A percentile compares a stretch with the other conserved stretches of the same genome.
Evolutionary conservation across 2,888 invertebrate genomes (phyloP).

Genomic region (Furcula furcula): DNA sequence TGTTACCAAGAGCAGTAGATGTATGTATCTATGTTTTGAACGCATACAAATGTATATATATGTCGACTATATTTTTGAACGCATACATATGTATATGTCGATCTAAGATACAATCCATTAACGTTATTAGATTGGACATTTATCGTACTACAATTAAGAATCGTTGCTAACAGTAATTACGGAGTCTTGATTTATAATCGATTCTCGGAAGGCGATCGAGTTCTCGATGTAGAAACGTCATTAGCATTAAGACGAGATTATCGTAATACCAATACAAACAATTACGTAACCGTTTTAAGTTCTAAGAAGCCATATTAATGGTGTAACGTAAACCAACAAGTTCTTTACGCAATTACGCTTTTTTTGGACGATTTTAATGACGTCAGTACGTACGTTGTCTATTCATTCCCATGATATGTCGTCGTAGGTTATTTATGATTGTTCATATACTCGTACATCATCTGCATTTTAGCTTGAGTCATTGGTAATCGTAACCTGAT

Average conservation of each 20-base stretch:
- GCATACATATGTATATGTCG: too few species aligned
- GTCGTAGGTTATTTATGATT: constrained; percentile 26
- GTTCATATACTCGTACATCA: constrained; percentile 25
- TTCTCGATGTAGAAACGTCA: constrained; percentile 26
- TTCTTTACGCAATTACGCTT: constrained; percentile 51
- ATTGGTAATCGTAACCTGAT: constrained; percentile 11
- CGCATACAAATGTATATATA: too few species aligned
- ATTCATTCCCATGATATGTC: constrained; percentile 42
- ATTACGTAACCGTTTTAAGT: constrained; percentile 62
- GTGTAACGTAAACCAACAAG: constrained; percentile 46
- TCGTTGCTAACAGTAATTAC: too few species aligned
- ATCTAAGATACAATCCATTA: too few species aligned
- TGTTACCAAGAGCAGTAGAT: too few species aligned
- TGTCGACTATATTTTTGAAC: too few species aligned
- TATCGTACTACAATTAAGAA: not conserved
- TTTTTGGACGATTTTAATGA: constrained; percentile 53
- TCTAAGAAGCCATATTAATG: constrained; percentile 66
- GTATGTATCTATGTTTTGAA: too few species aligned
- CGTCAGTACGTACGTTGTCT: constrained; percentile 67
- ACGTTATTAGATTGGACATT: not conserved
- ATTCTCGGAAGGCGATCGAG: too few species aligned
- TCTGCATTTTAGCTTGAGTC: constrained; percentile 20
- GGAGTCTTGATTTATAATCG: too few species aligned
- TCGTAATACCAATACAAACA: constrained; percentile 42
- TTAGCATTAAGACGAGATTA: constrained; percentile 37